Base-by-base conservation (phyloP, 2,888 invertebrate genomes). In the Taphrorychus bicolor region DNA sequence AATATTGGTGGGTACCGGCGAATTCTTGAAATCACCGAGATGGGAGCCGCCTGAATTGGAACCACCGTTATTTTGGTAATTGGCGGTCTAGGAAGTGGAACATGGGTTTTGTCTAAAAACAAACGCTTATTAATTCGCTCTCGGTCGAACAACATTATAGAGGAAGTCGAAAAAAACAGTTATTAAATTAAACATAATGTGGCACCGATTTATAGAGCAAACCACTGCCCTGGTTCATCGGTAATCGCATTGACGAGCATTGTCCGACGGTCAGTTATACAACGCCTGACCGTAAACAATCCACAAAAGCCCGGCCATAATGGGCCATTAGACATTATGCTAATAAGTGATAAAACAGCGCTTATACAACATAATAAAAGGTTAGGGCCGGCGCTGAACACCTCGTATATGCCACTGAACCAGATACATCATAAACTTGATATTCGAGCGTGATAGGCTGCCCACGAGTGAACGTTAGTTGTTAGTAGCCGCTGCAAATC, bases 391-490 rank as follows among this genome's bases (percentile, higher is more conserved):
- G 66, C 66, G 59, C 56, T 56, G 66, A 66, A 66, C 66, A 66
- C 60, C 66, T 66, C 54, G 66, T 66, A 66, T 66, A 66, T 66
- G 68, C 63, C 68, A 68, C 68, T 68, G 68, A 68, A 68, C 63
- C 51, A 68, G 59, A 68, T 68, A 63, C 63, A 59, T 68, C 68
- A 63, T 68, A 68, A 68, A 63, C 54, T 63, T 68, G 63, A 68
- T 68, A 68, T 54, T 54, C 68, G 23, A 62, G 53, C 62, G 16
- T 53, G 68, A 68, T 68, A 63, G 68, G 32, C 68, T 14, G 63
- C 63, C 68, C 63, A 63, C 68, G 54, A 59, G 54, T 52, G 62
- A 54, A 56, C 21, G 60, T 60, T 45, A 45, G 62, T 54, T 61
- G 66, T 66, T 66, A 42, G 52, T 61, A 54, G 58, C 49, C 61